Evolutionary conservation across 2,113 vertebrate genomes (phyloP), one percentile per base, ranked within the genome.

Genomic region (Pristiophorus japonicus): DNA sequence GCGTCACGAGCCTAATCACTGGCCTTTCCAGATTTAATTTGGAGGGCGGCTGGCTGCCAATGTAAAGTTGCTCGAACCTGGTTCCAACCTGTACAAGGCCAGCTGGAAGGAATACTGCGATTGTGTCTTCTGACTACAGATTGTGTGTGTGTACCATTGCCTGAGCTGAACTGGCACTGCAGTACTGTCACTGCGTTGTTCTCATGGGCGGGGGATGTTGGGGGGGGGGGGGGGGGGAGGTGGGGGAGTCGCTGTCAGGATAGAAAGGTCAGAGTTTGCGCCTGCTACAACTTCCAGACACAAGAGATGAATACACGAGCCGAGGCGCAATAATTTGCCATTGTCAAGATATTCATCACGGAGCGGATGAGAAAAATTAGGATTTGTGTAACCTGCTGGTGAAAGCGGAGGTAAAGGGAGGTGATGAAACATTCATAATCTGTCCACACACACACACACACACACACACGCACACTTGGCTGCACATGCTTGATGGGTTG

Each of bases 401-500:
- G 96, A 95, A 95, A 97, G 97, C 96, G 97, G 96, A 97, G 97
- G 97, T 97, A 97, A 96, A 96, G 97, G 97, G 97, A 97, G 97
- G 97, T 98, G 98, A 98, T 98, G 98, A 98, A 98, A 97, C 97
- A 97, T 96, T 98, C 97, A 97, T 98, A 98, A 98, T 98, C 98
- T 98, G 97, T 97, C 96, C 97, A 96, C 97, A 97, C 97, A 98
- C 47, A 4, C 87, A 14, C 47, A 30, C n/a, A n/a, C n/a, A n/a
- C 97, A 96, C 97, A 97, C 97, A 98, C 47, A 4, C 87, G 4
- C 47, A 30, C 97, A 97, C 98, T 97, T 97, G 97, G 97, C 97
- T 97, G 97, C 96, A 97, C 97, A 95, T 96, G 97, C 97, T 98
- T 55, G 97, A 97, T 96, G 97, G 97, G 96, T n/a, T n/a, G n/a